phyloP scores from a whole-genome alignment of 2,113 vertebrate genomes.

The Zapornia atra region DNA sequence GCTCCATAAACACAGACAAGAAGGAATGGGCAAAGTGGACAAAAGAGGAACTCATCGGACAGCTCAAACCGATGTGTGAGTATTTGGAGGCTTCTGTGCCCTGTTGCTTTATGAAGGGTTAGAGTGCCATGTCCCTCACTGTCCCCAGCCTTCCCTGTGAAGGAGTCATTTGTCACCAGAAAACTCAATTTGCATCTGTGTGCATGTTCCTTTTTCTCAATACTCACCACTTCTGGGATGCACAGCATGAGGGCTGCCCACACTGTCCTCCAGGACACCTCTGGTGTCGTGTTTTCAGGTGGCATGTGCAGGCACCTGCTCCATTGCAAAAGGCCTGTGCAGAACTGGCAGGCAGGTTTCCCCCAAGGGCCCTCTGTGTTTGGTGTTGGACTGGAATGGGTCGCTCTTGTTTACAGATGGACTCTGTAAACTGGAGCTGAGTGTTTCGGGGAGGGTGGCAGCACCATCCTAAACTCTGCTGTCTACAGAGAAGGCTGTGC shows the following conservation, averaged over 20 bases:
- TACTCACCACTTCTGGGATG: not conserved
- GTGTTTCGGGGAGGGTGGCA: not conserved
- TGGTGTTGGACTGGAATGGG: not conserved
- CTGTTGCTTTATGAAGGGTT: not conserved
- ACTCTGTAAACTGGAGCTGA: not conserved
- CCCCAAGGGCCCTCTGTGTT: not conserved
- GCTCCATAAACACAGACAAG: constrained; percentile 99
- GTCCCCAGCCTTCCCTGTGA: rapidly evolving
- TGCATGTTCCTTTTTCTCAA: not conserved
- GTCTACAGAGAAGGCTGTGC: not conserved
- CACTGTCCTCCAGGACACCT: not conserved
- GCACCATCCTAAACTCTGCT: not conserved
- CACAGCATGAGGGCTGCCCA: not conserved
- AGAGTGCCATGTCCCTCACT: not conserved
- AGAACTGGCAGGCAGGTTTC: not conserved
- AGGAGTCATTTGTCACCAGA: not conserved
- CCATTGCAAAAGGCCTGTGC: not conserved
- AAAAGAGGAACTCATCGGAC: constrained; percentile 96
- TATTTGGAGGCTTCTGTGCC: constrained; percentile 36
- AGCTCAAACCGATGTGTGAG: constrained; percentile 99
- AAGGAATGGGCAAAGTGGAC: constrained; percentile 99
- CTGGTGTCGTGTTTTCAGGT: not conserved
- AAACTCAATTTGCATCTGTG: not conserved
- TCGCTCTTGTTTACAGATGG: not conserved
- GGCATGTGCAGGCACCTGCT: not conserved